Base-by-base conservation (phyloP, 2,888 invertebrate genomes). In the Gerris lacustris region DNA sequence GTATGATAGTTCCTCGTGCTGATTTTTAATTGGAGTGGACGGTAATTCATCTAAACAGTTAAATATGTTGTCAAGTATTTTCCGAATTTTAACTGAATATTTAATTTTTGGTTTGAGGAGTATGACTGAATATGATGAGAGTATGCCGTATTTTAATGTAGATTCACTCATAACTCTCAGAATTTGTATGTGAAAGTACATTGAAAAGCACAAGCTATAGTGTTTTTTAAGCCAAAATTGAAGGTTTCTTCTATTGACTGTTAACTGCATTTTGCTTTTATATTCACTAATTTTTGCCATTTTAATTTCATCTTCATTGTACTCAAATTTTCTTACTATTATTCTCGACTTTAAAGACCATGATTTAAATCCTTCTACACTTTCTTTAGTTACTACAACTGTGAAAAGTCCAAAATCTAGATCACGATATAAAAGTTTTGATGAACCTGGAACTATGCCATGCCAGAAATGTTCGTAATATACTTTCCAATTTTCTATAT, bases 401-500 rank as follows among this genome's bases (percentile, higher is more conserved):
- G n/a, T 64, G 5, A 64, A 64, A 31, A 64, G 64, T 31, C 64
- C 64, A 17, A 64, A 64, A 17, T 64, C 64, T n/a, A n/a, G 17
- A 17, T 64, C 64, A 9, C 31, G 11, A 31, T n/a, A 64, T n/a
- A 64, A 9, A 9, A 64, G 9, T 64, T 31, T 64, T 64, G 64
- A 64, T 9, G 64, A 64, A 64, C 31, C 64, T 64, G 64, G 64
- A n/a, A 64, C 64, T 18, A 64, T 64, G n/a, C 31, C 64, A 18
- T 64, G 18, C 64, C 64, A 64, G 11, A 64, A 64, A 64, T 64
- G 64, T 64, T 64, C 64, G 17, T 64, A 64, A 64, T 64, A 64
- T n/a, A n/a, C 17, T 64, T 18, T 31, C 64, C 64, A 64, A 64
- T 64, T 64, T 64, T 64, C 64, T n/a, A 64, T 64, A 64, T 64